phyloP scores from a whole-genome alignment of 2,113 vertebrate species.

The Oxyruncus cristatus region DNA sequence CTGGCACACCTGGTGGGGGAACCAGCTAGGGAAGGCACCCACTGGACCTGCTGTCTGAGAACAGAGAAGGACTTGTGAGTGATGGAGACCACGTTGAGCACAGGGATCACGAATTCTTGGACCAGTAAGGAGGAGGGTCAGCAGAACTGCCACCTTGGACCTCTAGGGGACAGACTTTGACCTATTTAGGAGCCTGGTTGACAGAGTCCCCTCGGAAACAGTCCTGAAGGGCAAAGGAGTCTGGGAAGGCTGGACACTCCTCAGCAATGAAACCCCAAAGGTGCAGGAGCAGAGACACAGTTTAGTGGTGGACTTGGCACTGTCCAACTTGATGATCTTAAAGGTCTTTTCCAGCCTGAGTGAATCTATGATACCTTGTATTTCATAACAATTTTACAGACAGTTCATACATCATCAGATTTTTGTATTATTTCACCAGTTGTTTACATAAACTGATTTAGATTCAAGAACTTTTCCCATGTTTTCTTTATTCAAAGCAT shows the following conservation, averaged over 20 bases:
- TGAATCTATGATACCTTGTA: background rate
- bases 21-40: background rate
- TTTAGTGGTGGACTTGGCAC: background rate
- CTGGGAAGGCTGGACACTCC: background rate
- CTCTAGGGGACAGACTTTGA: background rate
- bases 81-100: background rate
- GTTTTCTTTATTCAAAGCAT: background rate
- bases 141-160: background rate
- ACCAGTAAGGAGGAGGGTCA: background rate
- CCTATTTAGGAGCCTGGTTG: background rate
- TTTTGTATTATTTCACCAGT: background rate
- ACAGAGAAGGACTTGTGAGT: background rate
- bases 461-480: background rate
- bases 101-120: rapidly evolving
- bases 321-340: rapidly evolving
- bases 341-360: background rate
- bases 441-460: background rate
- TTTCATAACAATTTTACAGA: background rate
- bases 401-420: background rate
- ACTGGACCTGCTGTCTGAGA: background rate
- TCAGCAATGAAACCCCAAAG: background rate
- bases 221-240: background rate
- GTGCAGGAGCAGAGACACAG: rapidly evolving
- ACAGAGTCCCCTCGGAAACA: background rate
- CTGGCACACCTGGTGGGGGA: background rate